Percentiles rank a stretch among this genome's conserved stretches.
These are phyloP conservation scores for Drepana arcuata DNA, from an alignment of 1,140 invertebrate genomes.

Conservation along the genomic window DNA sequence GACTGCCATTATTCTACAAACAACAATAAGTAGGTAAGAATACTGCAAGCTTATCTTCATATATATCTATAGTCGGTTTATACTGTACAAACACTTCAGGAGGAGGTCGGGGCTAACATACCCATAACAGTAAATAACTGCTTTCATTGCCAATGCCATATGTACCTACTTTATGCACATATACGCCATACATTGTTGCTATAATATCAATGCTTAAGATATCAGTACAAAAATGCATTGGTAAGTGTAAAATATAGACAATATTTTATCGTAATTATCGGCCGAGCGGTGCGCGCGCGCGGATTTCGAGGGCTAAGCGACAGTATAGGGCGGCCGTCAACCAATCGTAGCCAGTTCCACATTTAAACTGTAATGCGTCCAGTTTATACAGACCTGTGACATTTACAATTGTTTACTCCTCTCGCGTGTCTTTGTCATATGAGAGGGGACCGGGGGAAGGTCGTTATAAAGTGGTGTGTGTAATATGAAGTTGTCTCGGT, in stretches of 20 bases:
- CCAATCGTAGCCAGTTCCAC: slow-evolving; percentile 31
- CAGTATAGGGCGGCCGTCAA: slow-evolving; percentile 8
- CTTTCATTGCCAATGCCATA: slow-evolving; percentile 41
- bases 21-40: no score
- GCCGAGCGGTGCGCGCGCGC: slow-evolving; percentile 6
- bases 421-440: slow-evolving; percentile 1
- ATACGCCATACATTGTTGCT: slow-evolving; percentile 37
- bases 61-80: no score
- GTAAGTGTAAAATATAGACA: slow-evolving; percentile 39
- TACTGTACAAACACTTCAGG: no score
- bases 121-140: slow-evolving; percentile 45
- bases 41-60: no score
- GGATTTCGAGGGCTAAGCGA: slow-evolving; percentile 17
- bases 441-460: slow-evolving; percentile 12
- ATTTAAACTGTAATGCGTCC: slow-evolving; percentile 31
- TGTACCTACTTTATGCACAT: slow-evolving; percentile 21
- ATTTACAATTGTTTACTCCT: slow-evolving; percentile 9
- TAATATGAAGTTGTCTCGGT: slow-evolving; percentile 61
- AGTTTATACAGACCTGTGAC: slow-evolving; percentile 13
- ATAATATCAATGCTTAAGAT: slow-evolving; percentile 44
- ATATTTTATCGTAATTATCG: slow-evolving; percentile 46
- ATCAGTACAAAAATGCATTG: slow-evolving; percentile 32
- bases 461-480: slow-evolving; percentile 25
- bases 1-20: no score
- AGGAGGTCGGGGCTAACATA: slow-evolving; percentile 16